These are phyloP conservation scores for Sminthopsis crassicaudata DNA, from an alignment of 2,113 vertebrate genomes.

Conservation along the genomic window DNA sequence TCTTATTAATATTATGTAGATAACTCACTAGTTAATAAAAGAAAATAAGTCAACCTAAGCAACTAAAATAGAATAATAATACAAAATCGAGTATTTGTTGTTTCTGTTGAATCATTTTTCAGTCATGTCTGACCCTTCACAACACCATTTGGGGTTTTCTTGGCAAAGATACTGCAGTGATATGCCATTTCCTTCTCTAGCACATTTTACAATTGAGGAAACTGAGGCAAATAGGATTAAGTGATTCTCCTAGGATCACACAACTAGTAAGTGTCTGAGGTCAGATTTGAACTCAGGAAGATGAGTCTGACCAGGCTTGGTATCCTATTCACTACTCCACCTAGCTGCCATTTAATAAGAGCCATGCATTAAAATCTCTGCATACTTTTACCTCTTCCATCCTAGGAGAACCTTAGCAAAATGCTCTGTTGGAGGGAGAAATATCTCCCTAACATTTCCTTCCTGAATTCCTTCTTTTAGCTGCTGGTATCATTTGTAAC, in stretches of 20 bases:
- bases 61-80: constrained; percentile 36
- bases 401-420: neutral
- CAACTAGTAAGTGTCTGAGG: too few species aligned
- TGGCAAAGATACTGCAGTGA: too few species aligned
- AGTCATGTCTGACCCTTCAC: too few species aligned
- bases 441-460: neutral
- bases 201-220: too few species aligned
- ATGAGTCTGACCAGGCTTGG: too few species aligned
- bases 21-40: constrained; percentile 38
- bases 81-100: constrained; percentile 25
- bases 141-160: too few species aligned
- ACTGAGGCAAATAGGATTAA: too few species aligned
- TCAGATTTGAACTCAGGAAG: too few species aligned
- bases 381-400: too few species aligned
- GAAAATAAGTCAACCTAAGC: constrained; percentile 31
- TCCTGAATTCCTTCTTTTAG: neutral
- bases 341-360: neutral
- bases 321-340: too few species aligned
- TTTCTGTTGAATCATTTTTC: neutral
- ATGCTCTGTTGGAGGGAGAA: neutral
- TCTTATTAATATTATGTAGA: neutral
- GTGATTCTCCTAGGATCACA: too few species aligned
- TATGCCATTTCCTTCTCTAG: too few species aligned
- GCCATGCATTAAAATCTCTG: neutral
- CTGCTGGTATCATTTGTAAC: neutral